Base-by-base conservation (phyloP, 1,140 invertebrate species). In the Cydia pomonella region DNA sequence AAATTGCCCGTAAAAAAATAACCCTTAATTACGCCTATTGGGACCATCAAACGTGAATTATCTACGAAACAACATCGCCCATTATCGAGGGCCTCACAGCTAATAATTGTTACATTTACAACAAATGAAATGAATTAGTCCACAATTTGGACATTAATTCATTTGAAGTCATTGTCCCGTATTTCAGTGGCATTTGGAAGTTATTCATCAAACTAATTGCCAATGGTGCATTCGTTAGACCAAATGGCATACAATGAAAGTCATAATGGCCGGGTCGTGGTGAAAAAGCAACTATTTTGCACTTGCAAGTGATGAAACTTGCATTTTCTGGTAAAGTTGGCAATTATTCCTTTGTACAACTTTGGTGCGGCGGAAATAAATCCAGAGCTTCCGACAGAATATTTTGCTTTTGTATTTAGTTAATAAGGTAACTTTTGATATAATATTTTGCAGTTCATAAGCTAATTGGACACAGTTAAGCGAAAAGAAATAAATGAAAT, bases 221-320 rank as follows among this genome's bases (percentile, higher is more conserved):
- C 5, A 38, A 69, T 69, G 64, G 29, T 21, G 16, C 7, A 33
- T 33, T 69, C 16, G n/a, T 16, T 7, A 66, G 9, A 69, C 27
- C 27, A 23, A 69, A 69, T 69, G 27, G 27, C 27, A 69, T 38
- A 18, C n/a, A 69, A 69, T 69, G 27, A 33, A 33, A 69, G 63
- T 33, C 27, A 18, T 69, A 69, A 69, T 69, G 25, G 18, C 33
- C 64, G 27, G 29, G 27, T 69, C 53, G 53, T 59, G 53, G 53
- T 23, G 7, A 1, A 59, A 59, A 59, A 10, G 53, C 53, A 59
- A n/a, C 16, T 29, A 66, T 27, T 69, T 41, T 69, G 27, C 27
- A 69, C 64, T 69, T 38, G 64, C n/a, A n/a, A 69, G 27, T 69
- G 27, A 25, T 69, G 64, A 69, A 69, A 69, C 63, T 64, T 33